These are phyloP conservation scores for Trissolcus brochymenae DNA, from an alignment of 2,888 invertebrate species.

Conservation along the genomic window DNA sequence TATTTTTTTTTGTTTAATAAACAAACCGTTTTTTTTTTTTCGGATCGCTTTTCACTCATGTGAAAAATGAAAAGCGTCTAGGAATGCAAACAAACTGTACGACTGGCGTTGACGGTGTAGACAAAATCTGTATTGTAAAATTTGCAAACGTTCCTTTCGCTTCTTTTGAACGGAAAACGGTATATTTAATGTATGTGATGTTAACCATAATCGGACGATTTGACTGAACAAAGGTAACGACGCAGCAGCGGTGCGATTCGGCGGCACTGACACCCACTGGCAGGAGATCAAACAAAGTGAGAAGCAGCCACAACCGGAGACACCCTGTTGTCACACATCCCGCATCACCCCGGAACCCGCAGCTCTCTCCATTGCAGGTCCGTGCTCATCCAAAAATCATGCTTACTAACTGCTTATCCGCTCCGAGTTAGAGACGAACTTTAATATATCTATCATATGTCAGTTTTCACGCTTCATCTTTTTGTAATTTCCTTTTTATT, in stretches of 20 bases:
- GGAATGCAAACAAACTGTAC: too few relatives aligned
- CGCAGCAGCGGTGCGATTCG: slow-evolving; percentile 72
- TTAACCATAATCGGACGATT: slow-evolving; percentile 53
- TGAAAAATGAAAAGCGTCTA: too few relatives aligned
- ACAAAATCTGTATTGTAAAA: slow-evolving; percentile 5
- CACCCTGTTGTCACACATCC: slow-evolving; percentile 71
- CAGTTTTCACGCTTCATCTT: background rate
- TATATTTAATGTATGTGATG: slow-evolving; percentile 33
- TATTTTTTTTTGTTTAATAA: too few relatives aligned
- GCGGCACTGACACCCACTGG: slow-evolving; percentile 66
- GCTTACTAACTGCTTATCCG: slow-evolving; percentile 55
- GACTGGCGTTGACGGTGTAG: too few relatives aligned
- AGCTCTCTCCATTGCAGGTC: slow-evolving; percentile 85
- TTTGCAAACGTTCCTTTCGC: slow-evolving; percentile 10
- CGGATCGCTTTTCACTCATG: too few relatives aligned
- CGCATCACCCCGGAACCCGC: slow-evolving; percentile 80
- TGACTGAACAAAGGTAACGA: slow-evolving; percentile 68
- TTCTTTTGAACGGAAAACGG: slow-evolving; percentile 17
- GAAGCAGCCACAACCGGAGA: slow-evolving; percentile 76
- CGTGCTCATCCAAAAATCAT: slow-evolving; percentile 57
- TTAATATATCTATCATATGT: background rate
- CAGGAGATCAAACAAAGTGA: slow-evolving; percentile 78
- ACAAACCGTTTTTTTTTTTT: too few relatives aligned
- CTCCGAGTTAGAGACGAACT: background rate
- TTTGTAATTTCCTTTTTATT: background rate